A percentile compares a stretch with the other conserved stretches of the same genome.
Evolutionary conservation across 2,888 invertebrate genomes (phyloP).

Genomic region (Thyatira batis): DNA sequence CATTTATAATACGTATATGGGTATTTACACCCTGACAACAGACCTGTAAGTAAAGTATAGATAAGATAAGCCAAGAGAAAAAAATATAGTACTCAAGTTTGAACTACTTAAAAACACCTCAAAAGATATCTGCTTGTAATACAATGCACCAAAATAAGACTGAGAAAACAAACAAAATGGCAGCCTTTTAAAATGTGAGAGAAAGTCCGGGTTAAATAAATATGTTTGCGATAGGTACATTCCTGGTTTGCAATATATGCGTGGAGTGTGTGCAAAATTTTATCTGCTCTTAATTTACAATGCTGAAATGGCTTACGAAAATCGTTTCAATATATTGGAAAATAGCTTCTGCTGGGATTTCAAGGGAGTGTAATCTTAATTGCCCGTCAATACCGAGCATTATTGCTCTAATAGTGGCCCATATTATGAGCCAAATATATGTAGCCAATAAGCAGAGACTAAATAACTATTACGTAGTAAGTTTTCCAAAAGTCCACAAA

Average conservation of each 20-base stretch:
- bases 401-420: background rate
- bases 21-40: too few species aligned
- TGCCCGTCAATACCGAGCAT: too few species aligned
- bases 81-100: constrained; percentile 16
- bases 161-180: constrained; percentile 26
- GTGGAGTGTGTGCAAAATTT: background rate
- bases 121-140: constrained; percentile 20
- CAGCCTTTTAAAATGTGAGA: constrained; percentile 27
- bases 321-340: background rate
- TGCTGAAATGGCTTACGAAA: background rate
- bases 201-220: constrained; percentile 41
- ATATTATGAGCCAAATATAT: constrained; percentile 5
- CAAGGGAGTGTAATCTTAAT: too few species aligned
- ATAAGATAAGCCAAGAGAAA: too few species aligned
- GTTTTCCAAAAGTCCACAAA: too few species aligned
- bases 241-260: constrained; percentile 16
- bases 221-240: constrained; percentile 33
- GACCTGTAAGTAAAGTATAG: too few species aligned
- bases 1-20: too few species aligned
- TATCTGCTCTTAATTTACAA: background rate
- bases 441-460: too few species aligned
- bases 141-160: constrained; percentile 25
- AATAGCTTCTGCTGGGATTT: background rate
- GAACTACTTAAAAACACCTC: constrained; percentile 32
- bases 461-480: too few species aligned